phyloP scores from a whole-genome alignment of 35 echinoderm and acorn worm species.

The Ophiothrix spiculata region DNA sequence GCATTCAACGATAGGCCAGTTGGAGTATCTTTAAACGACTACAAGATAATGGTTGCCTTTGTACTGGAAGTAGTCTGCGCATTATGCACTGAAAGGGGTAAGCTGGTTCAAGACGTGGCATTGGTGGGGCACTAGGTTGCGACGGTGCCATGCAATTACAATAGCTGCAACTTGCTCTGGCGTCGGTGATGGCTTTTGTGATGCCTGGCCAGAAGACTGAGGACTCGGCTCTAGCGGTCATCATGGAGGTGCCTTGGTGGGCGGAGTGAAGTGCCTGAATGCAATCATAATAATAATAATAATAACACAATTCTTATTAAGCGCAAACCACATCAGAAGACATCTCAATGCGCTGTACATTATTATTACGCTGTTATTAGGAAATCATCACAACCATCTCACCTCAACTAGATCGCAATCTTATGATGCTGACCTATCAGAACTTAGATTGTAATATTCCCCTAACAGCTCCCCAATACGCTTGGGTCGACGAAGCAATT shows the following conservation, averaged over 20 bases:
- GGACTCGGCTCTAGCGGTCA: constrained; percentile 3
- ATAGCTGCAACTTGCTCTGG: not conserved
- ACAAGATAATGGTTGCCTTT: not conserved
- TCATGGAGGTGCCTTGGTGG: constrained; percentile 25
- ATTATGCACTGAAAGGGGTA: constrained; percentile 20
- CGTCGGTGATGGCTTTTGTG: not conserved
- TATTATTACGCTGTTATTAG: too few species aligned
- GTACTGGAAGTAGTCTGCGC: constrained; percentile 26
- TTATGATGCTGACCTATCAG: too few species aligned
- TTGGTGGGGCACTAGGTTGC: constrained; percentile 7
- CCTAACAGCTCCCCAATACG: too few species aligned
- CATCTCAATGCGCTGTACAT: too few species aligned
- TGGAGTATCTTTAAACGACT: constrained; percentile 4
- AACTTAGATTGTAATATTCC: too few species aligned
- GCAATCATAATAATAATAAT: not conserved
- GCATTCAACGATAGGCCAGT: constrained; percentile 37
- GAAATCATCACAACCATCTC: too few species aligned
- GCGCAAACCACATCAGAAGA: too few species aligned
- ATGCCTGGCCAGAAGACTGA: constrained; percentile 58
- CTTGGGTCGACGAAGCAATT: too few species aligned
- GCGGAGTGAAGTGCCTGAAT: constrained; percentile 39
- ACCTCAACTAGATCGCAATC: too few species aligned
- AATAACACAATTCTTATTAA: constrained; percentile 24
- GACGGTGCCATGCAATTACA: constrained; percentile 38
- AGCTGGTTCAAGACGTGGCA: constrained; percentile 3